A percentile compares a stretch with the other conserved stretches of the same genome.
Conservation (phyloP, 2,113 vertebrate genomes). For the Lamprologus speciosus region DNA sequence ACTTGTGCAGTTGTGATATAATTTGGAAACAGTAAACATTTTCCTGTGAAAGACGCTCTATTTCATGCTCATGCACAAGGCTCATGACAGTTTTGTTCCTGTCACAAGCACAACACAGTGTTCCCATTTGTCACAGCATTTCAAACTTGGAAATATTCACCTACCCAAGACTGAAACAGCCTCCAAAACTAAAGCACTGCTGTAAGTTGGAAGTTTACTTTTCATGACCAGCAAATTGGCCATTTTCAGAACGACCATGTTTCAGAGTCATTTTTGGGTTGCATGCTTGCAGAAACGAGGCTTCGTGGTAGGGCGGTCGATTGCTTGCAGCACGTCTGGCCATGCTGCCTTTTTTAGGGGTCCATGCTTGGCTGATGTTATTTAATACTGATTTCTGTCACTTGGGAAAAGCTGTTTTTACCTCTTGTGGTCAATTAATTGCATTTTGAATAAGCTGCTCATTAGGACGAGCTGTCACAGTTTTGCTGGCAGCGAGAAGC, state of each 20-base stretch:
- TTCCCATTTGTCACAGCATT: not conserved
- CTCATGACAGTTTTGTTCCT: not conserved
- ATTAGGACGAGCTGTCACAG: slow-evolving; percentile 9
- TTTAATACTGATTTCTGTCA: not conserved
- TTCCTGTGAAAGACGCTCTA: not conserved
- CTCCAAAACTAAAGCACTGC: not conserved
- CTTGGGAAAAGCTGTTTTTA: not conserved
- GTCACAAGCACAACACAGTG: not conserved
- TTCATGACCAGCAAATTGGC: slow-evolving; percentile 22
- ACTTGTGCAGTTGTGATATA: not conserved
- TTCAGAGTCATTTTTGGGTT: slow-evolving; percentile 15
- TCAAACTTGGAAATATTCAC: not conserved
- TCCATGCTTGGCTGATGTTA: not conserved
- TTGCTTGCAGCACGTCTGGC: not conserved
- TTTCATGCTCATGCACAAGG: not conserved
- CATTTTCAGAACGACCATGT: slow-evolving; percentile 16
- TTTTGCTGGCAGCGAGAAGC: not conserved
- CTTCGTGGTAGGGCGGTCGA: not conserved
- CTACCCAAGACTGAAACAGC: not conserved
- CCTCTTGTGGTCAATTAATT: slow-evolving; percentile 23
- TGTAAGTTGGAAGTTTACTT: not conserved
- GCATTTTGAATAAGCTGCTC: slow-evolving; percentile 13
- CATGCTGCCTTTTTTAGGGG: not conserved
- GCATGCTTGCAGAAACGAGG: slow-evolving; percentile 2
- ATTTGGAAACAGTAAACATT: not conserved